Evolutionary conservation across 1,140 invertebrate genomes (phyloP).

Genomic region (Luehdorfia chinensis): DNA sequence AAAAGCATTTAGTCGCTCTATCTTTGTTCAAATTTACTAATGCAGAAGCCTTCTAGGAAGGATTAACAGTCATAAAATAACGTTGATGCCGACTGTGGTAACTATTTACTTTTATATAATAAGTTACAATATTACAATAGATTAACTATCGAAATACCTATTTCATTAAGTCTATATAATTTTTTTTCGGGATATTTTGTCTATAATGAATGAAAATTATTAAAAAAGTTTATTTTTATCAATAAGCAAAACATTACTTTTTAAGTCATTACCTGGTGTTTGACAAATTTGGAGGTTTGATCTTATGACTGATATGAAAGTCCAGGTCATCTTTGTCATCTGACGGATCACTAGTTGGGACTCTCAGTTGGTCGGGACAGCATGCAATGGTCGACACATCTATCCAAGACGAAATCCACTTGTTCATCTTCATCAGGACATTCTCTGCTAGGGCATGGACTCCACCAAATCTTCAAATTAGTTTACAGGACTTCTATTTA

Average conservation of each 20-base stretch:
- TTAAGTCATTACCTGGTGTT: constrained; percentile 58
- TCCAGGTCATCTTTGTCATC: constrained; percentile 74
- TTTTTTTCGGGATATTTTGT: too few species aligned
- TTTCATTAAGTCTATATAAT: too few species aligned
- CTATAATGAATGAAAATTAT: too few species aligned
- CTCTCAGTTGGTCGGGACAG: constrained; percentile 65
- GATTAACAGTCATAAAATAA: constrained; percentile 29
- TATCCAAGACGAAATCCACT: constrained; percentile 82
- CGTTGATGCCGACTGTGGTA: constrained; percentile 21
- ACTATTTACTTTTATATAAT: constrained; percentile 27
- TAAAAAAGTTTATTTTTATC: too few species aligned
- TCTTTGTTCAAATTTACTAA: too few species aligned
- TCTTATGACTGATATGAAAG: constrained; percentile 74
- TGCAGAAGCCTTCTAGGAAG: constrained; percentile 28
- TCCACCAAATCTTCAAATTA: constrained; percentile 83
- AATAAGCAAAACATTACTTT: not conserved
- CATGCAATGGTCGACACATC: constrained; percentile 83
- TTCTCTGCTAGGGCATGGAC: constrained; percentile 84
- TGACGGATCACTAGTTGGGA: constrained; percentile 48
- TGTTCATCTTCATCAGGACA: constrained; percentile 84
- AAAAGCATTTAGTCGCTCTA: not conserved
- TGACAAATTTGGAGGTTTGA: constrained; percentile 55
- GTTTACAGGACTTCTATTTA: constrained; percentile 2
- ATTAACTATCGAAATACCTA: too few species aligned
- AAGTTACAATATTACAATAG: not conserved